Evolutionary conservation across 1,140 invertebrate genomes (phyloP).

Genomic region (Cyclina sinensis): DNA sequence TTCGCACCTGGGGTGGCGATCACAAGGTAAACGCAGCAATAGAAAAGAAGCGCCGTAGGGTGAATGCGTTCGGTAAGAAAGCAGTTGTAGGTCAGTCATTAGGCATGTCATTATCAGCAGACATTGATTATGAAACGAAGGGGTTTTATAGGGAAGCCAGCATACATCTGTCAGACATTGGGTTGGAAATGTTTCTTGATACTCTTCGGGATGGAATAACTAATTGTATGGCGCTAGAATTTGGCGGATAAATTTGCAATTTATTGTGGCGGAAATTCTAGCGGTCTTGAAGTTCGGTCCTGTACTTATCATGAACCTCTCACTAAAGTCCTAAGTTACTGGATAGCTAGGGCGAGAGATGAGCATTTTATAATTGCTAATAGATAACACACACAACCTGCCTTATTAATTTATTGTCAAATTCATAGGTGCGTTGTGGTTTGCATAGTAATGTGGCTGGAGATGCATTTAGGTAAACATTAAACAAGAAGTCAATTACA

Average conservation of each 20-base stretch:
- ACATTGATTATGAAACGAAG: neutral
- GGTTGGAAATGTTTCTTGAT: slow-evolving; percentile 27
- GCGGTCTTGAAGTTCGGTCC: neutral
- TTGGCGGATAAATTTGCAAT: neutral
- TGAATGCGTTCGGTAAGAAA: slow-evolving; percentile 40
- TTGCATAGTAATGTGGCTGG: neutral
- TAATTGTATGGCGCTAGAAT: neutral
- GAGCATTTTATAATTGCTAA: no score
- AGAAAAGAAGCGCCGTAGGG: slow-evolving; percentile 16
- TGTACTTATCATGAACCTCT: neutral
- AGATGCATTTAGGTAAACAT: neutral
- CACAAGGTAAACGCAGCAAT: neutral
- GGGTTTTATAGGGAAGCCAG: slow-evolving; percentile 41
- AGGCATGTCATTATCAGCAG: neutral
- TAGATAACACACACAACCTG: neutral
- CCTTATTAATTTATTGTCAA: neutral
- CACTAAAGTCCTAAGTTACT: neutral
- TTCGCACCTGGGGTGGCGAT: neutral
- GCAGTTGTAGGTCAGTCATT: no score
- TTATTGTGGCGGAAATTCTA: neutral
- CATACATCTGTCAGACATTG: slow-evolving; percentile 29
- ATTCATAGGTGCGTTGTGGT: neutral
- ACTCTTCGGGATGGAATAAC: neutral
- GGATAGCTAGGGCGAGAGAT: neutral
- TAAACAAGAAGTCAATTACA: neutral